Evolutionary conservation across 2,113 vertebrate species (phyloP), one percentile per base, ranked within the genome.

Genomic region (Sphyrna mokarran): DNA sequence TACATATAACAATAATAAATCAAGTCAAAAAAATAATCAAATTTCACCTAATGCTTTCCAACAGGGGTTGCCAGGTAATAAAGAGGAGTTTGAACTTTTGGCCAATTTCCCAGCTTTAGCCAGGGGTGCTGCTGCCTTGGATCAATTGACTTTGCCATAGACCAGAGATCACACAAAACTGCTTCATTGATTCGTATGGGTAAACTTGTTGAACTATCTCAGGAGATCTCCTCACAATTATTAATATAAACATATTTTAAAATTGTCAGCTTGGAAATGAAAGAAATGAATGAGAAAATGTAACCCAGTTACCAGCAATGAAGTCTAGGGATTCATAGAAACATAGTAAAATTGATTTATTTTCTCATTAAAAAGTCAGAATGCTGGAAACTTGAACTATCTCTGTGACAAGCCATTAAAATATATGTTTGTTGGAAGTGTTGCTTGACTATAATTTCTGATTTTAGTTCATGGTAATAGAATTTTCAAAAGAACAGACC

Each of bases 351-450:
- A 40, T 93, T 37, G 89, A 93, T 93, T 66, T 93, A 66, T 63
- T 68, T 93, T n/a, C 89, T 93, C 89, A 93, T 66, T 93, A 66
- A 68, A 63, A 93, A 93, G 89, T 66, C 89, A 93, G 61, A 93
- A 40, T 66, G 89, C 89, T 93, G 58, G 89, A 93, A 93, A 66
- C 5, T 66, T 93, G 89, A 93, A 93, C 89, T 66, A 93, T 66
- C 89, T 68, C n/a, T 37, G 61, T 93, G n/a, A 33, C 89, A 37
- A 37, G 61, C 37, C 66, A 68, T 93, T 66, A 93, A 93, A 93
- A 66, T 93, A 93, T 93, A 66, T 93, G 33, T 37, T 58, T 61
- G 87, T 93, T 66, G 61, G 66, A 93, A 63, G 58, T 66, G 61
- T 93, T 63, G 63, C 63, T 63, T 22, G 16, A 63, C 58, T 18